Conservation (phyloP, 1,140 invertebrate species). For the Formica exsecta region DNA sequence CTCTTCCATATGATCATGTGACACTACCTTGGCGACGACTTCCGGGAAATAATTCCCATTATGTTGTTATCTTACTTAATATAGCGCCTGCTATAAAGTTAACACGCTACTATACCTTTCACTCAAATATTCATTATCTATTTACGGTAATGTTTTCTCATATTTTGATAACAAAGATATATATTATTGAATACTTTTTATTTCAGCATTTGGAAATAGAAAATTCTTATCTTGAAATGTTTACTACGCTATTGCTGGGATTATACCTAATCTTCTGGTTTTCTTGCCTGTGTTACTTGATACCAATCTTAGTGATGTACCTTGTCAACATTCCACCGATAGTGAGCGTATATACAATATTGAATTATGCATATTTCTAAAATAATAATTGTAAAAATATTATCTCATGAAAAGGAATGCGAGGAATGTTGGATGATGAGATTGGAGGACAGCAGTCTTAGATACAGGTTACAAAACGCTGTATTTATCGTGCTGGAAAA, state of each 20-base stretch:
- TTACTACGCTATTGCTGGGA: slow-evolving; percentile 75
- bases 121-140: slow-evolving; percentile 71
- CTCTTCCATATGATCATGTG: slow-evolving; percentile 81
- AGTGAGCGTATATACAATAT: slow-evolving; percentile 47
- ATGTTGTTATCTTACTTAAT: slow-evolving; percentile 77
- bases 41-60: slow-evolving; percentile 72
- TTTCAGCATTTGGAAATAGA: slow-evolving; percentile 80
- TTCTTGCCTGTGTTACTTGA: slow-evolving; percentile 81
- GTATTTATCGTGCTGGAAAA: slow-evolving; percentile 82
- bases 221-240: slow-evolving; percentile 76
- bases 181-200: background rate
- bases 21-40: slow-evolving; percentile 79
- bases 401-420: slow-evolving; percentile 74
- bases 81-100: slow-evolving; percentile 82
- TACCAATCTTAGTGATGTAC: slow-evolving; percentile 75
- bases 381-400: slow-evolving; percentile 1
- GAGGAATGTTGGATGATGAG: slow-evolving; percentile 77
- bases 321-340: slow-evolving; percentile 44
- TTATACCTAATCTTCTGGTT: slow-evolving; percentile 82
- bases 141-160: slow-evolving; percentile 75
- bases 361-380: slow-evolving; percentile 19
- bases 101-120: slow-evolving; percentile 77
- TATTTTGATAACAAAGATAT: slow-evolving; percentile 4
- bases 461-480: slow-evolving; percentile 74
- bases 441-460: slow-evolving; percentile 56